Base-by-base conservation (phyloP, 2,888 invertebrate genomes). In the Callyntrura guangdongensis region DNA sequence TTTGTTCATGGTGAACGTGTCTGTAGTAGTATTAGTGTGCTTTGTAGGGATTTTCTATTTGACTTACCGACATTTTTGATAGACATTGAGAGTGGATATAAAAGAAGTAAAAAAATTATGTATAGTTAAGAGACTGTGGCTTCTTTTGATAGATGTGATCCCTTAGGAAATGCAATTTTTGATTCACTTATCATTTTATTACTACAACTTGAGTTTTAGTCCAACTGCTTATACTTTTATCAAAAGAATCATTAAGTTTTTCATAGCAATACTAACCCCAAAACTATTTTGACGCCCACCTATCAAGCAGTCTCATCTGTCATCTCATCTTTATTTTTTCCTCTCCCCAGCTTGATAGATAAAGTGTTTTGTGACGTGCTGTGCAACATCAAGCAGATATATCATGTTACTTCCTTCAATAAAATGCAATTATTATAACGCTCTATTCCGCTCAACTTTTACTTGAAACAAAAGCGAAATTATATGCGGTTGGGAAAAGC, bases 241-340 rank as follows among this genome's bases (percentile, higher is more conserved):
- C 59, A 45, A 36, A 25, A 72, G 36, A 86, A 84, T 89, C 83
- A 89, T 64, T 82, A 87, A 89, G 56, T 49, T 84, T 85, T 89
- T 89, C 77, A 89, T 79, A 74, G 56, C 84, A 89, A 47, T 64
- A 89, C 77, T 89, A 89, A 89, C 89, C 89, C 67, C 82, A 89
- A 89, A 89, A 47, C 64, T 84, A 84, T 83, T 89, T 89, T 84
- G 89, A 89, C 89, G 84, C 84, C 84, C 89, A 89, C 84, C 89
- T 84, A 84, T 89, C 84, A 89, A 79, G 74, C 61, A 49, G 25
- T 27, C 81, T 89, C 83, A 89, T 89, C 89, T 89, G 83, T 89
- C 89, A 89, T 89, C 79, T 83, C 74, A 88, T 72, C 82, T 82
- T 83, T 9, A 45, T 45, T 61, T 61, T 86, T 64, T 86, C 59